Percentiles rank a stretch among this genome's conserved stretches.
phyloP scores from a whole-genome alignment of 2,888 invertebrate genomes.

The Siphonodentalium dalli region DNA sequence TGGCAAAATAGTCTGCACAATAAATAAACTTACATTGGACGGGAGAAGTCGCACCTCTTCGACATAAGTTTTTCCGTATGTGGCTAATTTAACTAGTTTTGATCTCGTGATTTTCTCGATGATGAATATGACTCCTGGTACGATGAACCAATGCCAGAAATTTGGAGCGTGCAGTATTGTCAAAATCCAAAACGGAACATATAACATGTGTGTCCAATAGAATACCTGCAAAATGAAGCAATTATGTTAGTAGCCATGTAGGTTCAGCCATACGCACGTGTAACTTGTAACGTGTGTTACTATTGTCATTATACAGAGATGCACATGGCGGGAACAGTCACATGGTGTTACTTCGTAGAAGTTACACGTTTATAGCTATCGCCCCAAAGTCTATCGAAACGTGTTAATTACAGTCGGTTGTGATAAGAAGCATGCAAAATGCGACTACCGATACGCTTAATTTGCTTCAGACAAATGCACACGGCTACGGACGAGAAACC shows the following conservation, averaged over 20 bases:
- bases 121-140: constrained; percentile 80
- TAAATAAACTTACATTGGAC: constrained; percentile 78
- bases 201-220: constrained; percentile 89
- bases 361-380: not conserved
- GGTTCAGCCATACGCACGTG: no score
- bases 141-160: constrained; percentile 94
- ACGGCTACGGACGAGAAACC: no score
- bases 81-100: constrained; percentile 30
- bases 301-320: no score
- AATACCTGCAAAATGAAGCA: constrained; percentile 73
- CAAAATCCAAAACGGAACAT: constrained; percentile 85
- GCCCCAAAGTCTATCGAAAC: no score
- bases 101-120: constrained; percentile 73
- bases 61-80: constrained; percentile 82
- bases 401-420: no score
- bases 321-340: no score
- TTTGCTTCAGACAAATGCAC: no score
- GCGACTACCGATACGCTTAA: no score
- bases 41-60: constrained; percentile 86
- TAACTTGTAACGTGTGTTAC: no score
- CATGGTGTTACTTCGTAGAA: not conserved
- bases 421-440: no score
- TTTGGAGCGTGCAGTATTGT: constrained; percentile 87
- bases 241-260: not conserved
- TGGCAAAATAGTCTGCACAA: no score